phyloP scores from a whole-genome alignment of 2,113 vertebrate species.

The Taurulus bubalis region DNA sequence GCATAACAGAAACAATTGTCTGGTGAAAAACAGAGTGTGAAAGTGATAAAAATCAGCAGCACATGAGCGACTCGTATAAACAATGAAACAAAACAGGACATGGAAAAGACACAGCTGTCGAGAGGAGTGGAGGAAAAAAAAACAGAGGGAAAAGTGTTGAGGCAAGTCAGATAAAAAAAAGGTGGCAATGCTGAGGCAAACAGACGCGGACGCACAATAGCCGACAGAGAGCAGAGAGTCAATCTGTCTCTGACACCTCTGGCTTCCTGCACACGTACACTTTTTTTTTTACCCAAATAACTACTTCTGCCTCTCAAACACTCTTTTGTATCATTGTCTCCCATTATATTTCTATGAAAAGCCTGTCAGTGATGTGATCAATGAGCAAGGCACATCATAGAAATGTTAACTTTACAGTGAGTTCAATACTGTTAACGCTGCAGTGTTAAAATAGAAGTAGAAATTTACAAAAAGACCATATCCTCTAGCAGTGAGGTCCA shows the following conservation, averaged over 20 bases:
- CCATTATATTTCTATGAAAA: conserved; percentile 56
- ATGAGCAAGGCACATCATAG: conserved; percentile 14
- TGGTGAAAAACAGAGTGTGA: conserved; percentile 27
- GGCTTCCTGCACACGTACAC: conserved; percentile 56
- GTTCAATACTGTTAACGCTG: conserved; percentile 13
- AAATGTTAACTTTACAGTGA: conserved; percentile 29
- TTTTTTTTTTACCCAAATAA: conserved; percentile 38
- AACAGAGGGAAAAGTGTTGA: conserved; percentile 56
- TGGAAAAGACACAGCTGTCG: conserved; percentile 66
- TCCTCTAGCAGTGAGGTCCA: conserved; percentile 2
- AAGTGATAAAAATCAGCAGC: conserved; percentile 54
- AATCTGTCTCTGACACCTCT: conserved; percentile 71
- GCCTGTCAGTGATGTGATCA: conserved; percentile 46
- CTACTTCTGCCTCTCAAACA: conserved; percentile 56
- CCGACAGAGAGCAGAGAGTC: conserved; percentile 53
- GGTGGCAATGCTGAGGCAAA: conserved; percentile 56
- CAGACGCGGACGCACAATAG: conserved; percentile 64
- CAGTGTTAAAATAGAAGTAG: conserved; percentile 8
- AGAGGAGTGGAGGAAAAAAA: conserved; percentile 13
- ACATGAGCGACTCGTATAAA: conserved; percentile 43
- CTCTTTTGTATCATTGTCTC: conserved; percentile 58
- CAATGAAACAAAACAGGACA: conserved; percentile 67
- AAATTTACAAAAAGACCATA: neutral
- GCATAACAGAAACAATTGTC: conserved; percentile 52
- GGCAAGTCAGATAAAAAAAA: conserved; percentile 63